Evolutionary conservation across 2,113 vertebrate genomes (phyloP), one percentile per base, ranked within the genome.

Genomic region (Bubo scandiacus): DNA sequence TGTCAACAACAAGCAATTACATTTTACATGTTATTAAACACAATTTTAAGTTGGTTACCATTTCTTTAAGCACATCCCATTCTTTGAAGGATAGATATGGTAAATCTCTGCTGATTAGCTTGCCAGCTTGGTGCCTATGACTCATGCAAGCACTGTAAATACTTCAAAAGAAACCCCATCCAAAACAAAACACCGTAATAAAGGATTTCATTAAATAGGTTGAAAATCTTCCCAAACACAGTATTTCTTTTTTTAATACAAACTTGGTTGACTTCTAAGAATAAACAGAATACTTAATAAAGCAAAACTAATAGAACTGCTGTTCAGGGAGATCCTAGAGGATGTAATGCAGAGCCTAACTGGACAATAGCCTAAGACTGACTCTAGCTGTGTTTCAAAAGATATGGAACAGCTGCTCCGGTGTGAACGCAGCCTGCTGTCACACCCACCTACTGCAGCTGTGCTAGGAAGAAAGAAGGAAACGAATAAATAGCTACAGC

Each of bases 1-100:
- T 95, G 94, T 97, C 78, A 89, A 87, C 81, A 89, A 90, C 3
- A 27, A 91, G 77, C 68, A 86, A 80, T 89, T 75, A 85, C 5
- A 82, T 75, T 92, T 87, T 55, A 80, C 67, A 87, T 58, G 42
- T 57, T 87, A 89, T 80, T 94, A 91, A 96, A 89, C 84, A 95
- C 70, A 85, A 65, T 57, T 90, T 83, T 38, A 70, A 77, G 59
- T 54, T 82, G 78, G 90, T 70, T 78, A 62, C 63, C 45, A 59
- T 80, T 81, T 84, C 78, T 92, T 92, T 65, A 90, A 77, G 81
- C 52, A 83, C 57, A 87, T 87, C 73, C 40, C 66, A 91, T 89
- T 86, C 66, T 89, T 81, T 86, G 52, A 84, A 75, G 51, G 34
- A n/a, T 10, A 75, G 52, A 59, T 32, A 49, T 1, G 11, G 81